These are phyloP conservation scores for Cecropterus lyciades DNA, from an alignment of 1,140 invertebrate species.

Conservation along the genomic window DNA sequence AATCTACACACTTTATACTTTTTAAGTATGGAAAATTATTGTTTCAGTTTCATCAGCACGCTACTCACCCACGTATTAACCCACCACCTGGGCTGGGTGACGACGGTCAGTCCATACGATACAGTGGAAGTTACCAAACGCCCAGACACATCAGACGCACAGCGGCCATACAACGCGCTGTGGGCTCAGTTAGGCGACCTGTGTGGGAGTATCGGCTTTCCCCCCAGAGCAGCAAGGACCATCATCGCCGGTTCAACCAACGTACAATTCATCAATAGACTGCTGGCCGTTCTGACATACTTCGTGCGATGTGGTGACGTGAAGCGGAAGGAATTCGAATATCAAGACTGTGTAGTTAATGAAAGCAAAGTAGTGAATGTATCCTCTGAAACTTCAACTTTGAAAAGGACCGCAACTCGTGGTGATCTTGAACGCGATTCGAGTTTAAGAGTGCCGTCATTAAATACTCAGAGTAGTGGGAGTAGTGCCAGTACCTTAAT, in stretches of 20 bases:
- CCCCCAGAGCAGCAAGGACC: slow-evolving; percentile 90
- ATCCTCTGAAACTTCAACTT: slow-evolving; percentile 35
- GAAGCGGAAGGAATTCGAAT: slow-evolving; percentile 70
- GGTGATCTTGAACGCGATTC: slow-evolving; percentile 39
- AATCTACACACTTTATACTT: too few species aligned
- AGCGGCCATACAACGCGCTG: slow-evolving; percentile 89
- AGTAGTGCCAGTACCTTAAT: slow-evolving; percentile 63
- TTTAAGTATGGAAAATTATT: slow-evolving; percentile 10
- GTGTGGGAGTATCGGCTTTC: slow-evolving; percentile 92
- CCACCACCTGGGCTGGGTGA: slow-evolving; percentile 95
- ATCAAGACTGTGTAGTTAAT: slow-evolving; percentile 54
- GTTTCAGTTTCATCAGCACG: slow-evolving; percentile 94
- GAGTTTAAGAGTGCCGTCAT: slow-evolving; percentile 55
- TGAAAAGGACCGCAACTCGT: slow-evolving; percentile 43
- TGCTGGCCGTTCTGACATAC: slow-evolving; percentile 90
- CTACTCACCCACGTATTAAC: slow-evolving; percentile 94
- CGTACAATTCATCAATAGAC: slow-evolving; percentile 86
- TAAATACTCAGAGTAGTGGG: slow-evolving; percentile 59
- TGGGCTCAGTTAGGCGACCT: slow-evolving; percentile 95
- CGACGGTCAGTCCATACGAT: slow-evolving; percentile 87
- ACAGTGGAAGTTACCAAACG: slow-evolving; percentile 47
- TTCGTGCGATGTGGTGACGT: slow-evolving; percentile 92
- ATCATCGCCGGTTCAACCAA: slow-evolving; percentile 90
- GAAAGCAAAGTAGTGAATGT: slow-evolving; percentile 59
- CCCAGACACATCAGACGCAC: slow-evolving; percentile 40